A percentile compares a stretch with the other conserved stretches of the same genome.
These are phyloP conservation scores for Brienomyrus brachyistius DNA, from an alignment of 2,113 vertebrate genomes.

Conservation along the genomic window DNA sequence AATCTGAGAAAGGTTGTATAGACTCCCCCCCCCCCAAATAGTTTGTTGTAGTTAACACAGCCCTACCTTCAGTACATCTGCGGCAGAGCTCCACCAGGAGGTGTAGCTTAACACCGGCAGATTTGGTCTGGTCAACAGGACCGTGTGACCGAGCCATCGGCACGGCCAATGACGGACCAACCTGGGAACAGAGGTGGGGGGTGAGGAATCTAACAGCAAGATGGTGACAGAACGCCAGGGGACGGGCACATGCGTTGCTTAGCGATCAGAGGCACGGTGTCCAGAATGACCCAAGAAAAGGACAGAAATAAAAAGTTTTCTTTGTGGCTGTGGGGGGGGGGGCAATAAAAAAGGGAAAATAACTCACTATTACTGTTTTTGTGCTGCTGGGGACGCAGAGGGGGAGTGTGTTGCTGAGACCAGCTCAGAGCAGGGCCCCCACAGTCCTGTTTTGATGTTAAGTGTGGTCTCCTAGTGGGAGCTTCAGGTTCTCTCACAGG, in stretches of 20 bases:
- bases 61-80: neutral
- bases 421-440: neutral
- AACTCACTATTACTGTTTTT: neutral
- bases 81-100: neutral
- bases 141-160: constrained; percentile 21
- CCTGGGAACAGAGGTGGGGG: constrained; percentile 42
- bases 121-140: neutral
- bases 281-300: constrained; percentile 21
- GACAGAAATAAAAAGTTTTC: neutral
- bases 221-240: constrained; percentile 25
- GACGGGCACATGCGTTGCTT: constrained; percentile 6
- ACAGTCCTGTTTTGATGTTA: neutral
- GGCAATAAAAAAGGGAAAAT: neutral
- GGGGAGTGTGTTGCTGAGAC: neutral
- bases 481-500: neutral
- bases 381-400: neutral
- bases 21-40: neutral
- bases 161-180: constrained; percentile 42
- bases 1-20: neutral
- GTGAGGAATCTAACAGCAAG: constrained; percentile 52
- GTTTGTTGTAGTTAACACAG: neutral
- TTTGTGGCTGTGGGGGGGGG: neutral
- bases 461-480: neutral
- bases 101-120: constrained; percentile 26
- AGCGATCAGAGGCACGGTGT: neutral